phyloP scores from a whole-genome alignment of 2,797 vertebrate species.

The Onychomys torridus region DNA sequence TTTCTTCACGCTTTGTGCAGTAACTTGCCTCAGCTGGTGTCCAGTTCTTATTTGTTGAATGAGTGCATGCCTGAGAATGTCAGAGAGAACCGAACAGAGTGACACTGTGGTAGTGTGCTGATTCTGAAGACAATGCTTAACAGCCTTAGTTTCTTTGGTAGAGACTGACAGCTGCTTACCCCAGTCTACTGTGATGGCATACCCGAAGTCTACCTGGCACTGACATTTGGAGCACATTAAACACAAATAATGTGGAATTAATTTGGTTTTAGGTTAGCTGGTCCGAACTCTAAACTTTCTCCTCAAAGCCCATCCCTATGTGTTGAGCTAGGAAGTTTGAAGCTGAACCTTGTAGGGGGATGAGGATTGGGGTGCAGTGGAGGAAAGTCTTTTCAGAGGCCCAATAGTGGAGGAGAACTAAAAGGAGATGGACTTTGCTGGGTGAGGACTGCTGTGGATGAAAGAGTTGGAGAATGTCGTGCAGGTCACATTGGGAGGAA shows the following conservation, averaged over 20 bases:
- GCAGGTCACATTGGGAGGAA: neutral
- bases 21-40: neutral
- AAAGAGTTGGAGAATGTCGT: neutral
- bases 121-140: neutral
- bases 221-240: conserved; percentile 16
- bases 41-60: neutral
- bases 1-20: neutral
- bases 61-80: conserved; percentile 29
- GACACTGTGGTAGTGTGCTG: neutral
- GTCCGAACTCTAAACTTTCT: neutral
- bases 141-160: neutral
- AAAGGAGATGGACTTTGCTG: neutral
- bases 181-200: neutral
- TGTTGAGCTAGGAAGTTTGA: conserved; percentile 25
- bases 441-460: neutral
- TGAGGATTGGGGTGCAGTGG: neutral
- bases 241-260: conserved; percentile 30
- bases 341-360: conserved; percentile 14
- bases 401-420: neutral
- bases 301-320: neutral
- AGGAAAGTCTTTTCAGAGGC: neutral
- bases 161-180: neutral
- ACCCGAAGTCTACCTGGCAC: neutral
- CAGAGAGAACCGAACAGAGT: neutral
- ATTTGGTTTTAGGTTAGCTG: conserved; percentile 41